Evolutionary conservation across 53 echinoderm and acorn worm species (phyloP).

Genomic region (Luidia sarsii): DNA sequence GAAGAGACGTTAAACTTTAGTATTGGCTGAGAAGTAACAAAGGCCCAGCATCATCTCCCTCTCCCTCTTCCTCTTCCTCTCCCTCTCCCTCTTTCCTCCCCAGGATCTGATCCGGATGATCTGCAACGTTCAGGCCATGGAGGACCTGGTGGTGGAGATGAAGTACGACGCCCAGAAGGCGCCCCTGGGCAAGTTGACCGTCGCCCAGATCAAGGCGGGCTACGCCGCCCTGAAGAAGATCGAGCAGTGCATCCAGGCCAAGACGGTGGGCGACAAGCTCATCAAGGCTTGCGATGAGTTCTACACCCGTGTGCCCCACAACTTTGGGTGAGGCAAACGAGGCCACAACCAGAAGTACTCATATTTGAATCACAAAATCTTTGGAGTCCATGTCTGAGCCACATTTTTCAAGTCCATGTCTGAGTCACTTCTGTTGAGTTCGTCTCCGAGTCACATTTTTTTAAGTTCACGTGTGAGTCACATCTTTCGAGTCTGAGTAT

Average conservation of each 20-base stretch:
- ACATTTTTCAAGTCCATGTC: too few relatives aligned
- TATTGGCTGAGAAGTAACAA: background rate
- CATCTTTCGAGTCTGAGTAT: too few relatives aligned
- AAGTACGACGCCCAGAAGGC: conserved; percentile 99
- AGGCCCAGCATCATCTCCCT: background rate
- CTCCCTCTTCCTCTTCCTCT: background rate
- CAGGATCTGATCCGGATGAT: conserved; percentile 86
- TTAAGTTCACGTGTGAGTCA: too few relatives aligned
- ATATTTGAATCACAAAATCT: too few relatives aligned
- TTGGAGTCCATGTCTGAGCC: too few relatives aligned
- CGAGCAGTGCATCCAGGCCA: conserved; percentile 75
- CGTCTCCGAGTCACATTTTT: too few relatives aligned
- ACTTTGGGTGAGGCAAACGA: conserved; percentile 98
- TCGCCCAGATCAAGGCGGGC: conserved; percentile 90
- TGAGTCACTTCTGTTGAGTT: too few relatives aligned
- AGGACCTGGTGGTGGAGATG: conserved; percentile 97
- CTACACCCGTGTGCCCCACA: conserved; percentile 95
- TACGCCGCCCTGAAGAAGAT: conserved; percentile 89
- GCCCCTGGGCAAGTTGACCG: conserved; percentile 92
- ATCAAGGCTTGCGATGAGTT: conserved; percentile 95
- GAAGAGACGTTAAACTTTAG: background rate
- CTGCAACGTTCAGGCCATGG: conserved; percentile 95
- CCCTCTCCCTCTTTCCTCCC: background rate
- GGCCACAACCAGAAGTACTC: too few relatives aligned
- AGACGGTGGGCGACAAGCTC: conserved; percentile 74